Evolutionary conservation across 2,113 vertebrate genomes (phyloP), one percentile per base, ranked within the genome.

Genomic region (Gadus macrocephalus): DNA sequence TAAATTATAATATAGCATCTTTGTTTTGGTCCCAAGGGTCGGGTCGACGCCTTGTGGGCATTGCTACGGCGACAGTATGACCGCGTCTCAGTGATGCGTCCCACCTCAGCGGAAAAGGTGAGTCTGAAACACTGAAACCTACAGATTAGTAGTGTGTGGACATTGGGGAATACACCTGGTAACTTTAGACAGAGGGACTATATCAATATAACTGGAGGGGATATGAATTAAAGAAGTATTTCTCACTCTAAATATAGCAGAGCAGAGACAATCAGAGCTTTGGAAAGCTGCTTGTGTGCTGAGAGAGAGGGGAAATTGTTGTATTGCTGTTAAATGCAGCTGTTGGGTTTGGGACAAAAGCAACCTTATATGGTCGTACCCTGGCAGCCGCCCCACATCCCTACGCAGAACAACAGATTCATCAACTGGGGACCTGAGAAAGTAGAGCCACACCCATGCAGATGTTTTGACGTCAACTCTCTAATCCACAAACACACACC

Each of bases 41-140:
- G 95, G 20, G 91, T 98, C 0, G 96, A 98, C 0, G 96, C 96
- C 0, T 74, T 99, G 75, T 96, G 96, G 96, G 96, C 97, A 12
- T 79, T 99, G 81, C 55, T 99, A 64, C 64, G 93, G 42, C 83
- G 92, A 2, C 96, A 98, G 83, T 98, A 97, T 0, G 92, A 97
- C 85, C 81, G 96, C 28, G 97, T 98, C 15, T 98, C 96, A n/a
- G 73, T 98, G 82, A 97, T 99, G 97, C 87, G 96, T 55, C 97
- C 97, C 1, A 94, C 95, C 62, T 82, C 93, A 79, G 93, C 90
- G 79, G 96, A 98, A 53, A 88, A 97, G 94, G 96, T 98, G 89
- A 72, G 92, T n/a, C 17, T 14, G 20, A 15, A 67, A 66, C 31
- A 1, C 67, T 2, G 27, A 62, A 62, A 49, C 42, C 42, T 49